A percentile compares a stretch with the other conserved stretches of the same genome.
These are phyloP conservation scores for Ochropleura leucogaster DNA, from an alignment of 2,888 invertebrate species.

Conservation along the genomic window DNA sequence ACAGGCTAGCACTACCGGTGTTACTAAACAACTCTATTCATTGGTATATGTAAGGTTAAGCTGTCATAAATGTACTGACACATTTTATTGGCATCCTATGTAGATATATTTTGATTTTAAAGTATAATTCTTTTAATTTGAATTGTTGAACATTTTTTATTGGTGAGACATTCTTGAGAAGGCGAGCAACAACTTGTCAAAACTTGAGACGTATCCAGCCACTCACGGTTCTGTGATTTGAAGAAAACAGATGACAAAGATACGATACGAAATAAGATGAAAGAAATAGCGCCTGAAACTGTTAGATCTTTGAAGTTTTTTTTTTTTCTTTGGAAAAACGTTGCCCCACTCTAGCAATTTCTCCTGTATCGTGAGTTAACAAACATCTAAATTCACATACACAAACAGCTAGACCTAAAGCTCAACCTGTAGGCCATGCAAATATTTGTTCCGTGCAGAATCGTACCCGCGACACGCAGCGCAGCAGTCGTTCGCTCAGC, in stretches of 20 bases:
- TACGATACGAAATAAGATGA: neutral
- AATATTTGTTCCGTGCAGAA: too few species aligned
- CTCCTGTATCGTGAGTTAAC: too few species aligned
- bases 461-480: too few species aligned
- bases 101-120: conserved; percentile 50
- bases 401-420: too few species aligned
- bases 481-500: too few species aligned
- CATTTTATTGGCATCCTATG: conserved; percentile 39
- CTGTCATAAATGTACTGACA: conserved; percentile 60
- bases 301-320: too few species aligned
- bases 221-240: neutral
- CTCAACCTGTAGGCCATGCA: too few species aligned
- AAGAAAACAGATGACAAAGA: neutral
- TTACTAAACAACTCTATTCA: conserved; percentile 53
- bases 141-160: conserved; percentile 53
- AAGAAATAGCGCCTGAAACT: neutral
- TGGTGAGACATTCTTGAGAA: conserved; percentile 11
- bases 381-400: too few species aligned
- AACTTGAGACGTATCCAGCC: neutral
- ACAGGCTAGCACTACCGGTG: conserved; percentile 45
- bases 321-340: neutral
- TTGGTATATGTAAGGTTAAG: conserved; percentile 34
- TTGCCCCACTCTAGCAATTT: too few species aligned
- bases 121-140: conserved; percentile 55
- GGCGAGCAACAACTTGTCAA: neutral